phyloP scores from a whole-genome alignment of 2,888 invertebrate genomes.

The Lordiphosa andalusiaca region DNA sequence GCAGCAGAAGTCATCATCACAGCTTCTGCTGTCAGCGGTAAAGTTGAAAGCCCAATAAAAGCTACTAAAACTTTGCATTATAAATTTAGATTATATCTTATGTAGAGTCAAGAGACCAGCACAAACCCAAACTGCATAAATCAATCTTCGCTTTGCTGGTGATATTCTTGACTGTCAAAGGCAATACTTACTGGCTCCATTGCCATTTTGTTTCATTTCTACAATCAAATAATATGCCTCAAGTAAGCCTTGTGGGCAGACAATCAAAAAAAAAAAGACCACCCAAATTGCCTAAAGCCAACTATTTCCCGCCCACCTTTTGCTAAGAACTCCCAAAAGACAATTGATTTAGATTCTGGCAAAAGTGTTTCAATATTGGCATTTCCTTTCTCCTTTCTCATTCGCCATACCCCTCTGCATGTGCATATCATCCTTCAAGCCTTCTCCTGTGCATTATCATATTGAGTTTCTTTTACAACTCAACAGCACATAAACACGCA shows the following conservation, averaged over 20 bases:
- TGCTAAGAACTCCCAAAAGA: slow-evolving; percentile 26
- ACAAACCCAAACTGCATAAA: too few relatives aligned
- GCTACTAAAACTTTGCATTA: too few relatives aligned
- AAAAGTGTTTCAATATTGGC: slow-evolving; percentile 37
- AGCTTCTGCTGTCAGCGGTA: too few relatives aligned
- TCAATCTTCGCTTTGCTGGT: slow-evolving; percentile 18
- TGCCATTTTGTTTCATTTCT: slow-evolving; percentile 40
- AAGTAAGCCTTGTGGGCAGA: slow-evolving; percentile 72
- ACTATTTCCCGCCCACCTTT: slow-evolving; percentile 7
- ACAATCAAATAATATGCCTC: slow-evolving; percentile 73
- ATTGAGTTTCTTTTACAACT: slow-evolving; percentile 55
- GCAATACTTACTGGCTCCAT: slow-evolving; percentile 19
- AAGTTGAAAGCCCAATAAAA: too few relatives aligned
- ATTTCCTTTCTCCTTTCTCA: not conserved
- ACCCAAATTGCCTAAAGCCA: slow-evolving; percentile 57
- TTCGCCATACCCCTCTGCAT: slow-evolving; percentile 6
- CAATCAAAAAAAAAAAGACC: slow-evolving; percentile 38
- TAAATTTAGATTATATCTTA: too few relatives aligned
- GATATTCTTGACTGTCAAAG: slow-evolving; percentile 22
- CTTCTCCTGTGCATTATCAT: slow-evolving; percentile 44
- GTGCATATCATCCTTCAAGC: slow-evolving; percentile 12
- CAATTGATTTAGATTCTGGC: slow-evolving; percentile 56
- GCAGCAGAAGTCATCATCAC: too few relatives aligned
- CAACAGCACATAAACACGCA: slow-evolving; percentile 67
- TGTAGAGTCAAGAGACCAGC: too few relatives aligned